A percentile compares a stretch with the other conserved stretches of the same genome.
phyloP scores from a whole-genome alignment of 2,888 invertebrate species.

The Drosophila pseudotalamancana region DNA sequence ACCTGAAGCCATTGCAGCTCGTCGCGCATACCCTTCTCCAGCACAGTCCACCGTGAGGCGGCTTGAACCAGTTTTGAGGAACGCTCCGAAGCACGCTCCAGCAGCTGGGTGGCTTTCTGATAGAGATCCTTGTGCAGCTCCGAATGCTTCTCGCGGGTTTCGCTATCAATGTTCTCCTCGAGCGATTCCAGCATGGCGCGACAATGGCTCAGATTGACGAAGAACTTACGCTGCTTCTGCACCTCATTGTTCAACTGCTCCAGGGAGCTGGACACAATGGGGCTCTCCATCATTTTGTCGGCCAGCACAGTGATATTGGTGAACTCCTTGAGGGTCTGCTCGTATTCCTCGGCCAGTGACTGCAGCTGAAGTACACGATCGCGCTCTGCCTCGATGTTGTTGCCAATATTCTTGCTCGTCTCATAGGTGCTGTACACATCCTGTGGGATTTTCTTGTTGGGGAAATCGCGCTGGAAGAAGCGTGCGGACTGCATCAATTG shows the following conservation, averaged over 20 bases:
- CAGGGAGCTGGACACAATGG: constrained; percentile 90
- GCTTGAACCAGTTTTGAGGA: constrained; percentile 94
- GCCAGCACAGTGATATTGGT: constrained; percentile 93
- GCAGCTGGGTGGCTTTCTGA: constrained; percentile 89
- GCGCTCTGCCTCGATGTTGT: constrained; percentile 89
- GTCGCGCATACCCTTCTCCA: constrained; percentile 93
- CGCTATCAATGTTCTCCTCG: constrained; percentile 92
- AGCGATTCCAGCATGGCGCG: constrained; percentile 93
- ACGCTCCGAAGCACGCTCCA: constrained; percentile 92
- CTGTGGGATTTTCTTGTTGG: constrained; percentile 88
- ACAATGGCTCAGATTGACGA: constrained; percentile 94
- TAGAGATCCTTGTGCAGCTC: constrained; percentile 91
- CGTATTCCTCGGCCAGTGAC: constrained; percentile 93
- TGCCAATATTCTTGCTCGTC: constrained; percentile 88
- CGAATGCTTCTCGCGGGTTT: constrained; percentile 90
- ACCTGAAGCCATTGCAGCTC: constrained; percentile 93
- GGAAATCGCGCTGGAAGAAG: constrained; percentile 88
- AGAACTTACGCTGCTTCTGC: constrained; percentile 95
- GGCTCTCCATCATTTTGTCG: constrained; percentile 91
- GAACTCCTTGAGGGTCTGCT: constrained; percentile 94
- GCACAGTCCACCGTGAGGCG: constrained; percentile 92
- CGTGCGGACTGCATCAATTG: constrained; percentile 88
- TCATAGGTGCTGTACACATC: constrained; percentile 89
- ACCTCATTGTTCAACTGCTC: constrained; percentile 95
- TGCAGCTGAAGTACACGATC: constrained; percentile 91